Evolutionary conservation across 2,888 invertebrate genomes (phyloP), one percentile per base, ranked within the genome.

Genomic region (Geophilus truncorum): DNA sequence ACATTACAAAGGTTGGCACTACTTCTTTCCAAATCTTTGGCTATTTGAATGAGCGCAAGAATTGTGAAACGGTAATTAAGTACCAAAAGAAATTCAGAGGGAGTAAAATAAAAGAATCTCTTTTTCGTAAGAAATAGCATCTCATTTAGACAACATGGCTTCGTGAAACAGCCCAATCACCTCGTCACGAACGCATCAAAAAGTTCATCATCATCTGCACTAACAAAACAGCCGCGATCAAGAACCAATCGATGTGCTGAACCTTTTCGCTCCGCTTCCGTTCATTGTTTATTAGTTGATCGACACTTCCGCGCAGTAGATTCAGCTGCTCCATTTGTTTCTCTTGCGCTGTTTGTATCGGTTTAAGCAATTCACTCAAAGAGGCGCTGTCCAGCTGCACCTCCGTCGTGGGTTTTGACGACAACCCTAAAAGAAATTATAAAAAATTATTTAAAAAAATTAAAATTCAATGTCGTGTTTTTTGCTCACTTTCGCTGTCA

Each of bases 401-500:
- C 18, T 57, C 57, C 9, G 57, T 57, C 23, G 57, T 18, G 23
- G 57, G 57, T 23, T 57, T 57, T 21, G 57, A 57, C 3, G 57
- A 57, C 23, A 57, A 57, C 9, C 57, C 57, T 57, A 51, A 12
- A 9, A 15, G 18, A 10, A 51, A 51, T 9, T n/a, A 10, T 51
- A 57, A 18, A 18, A 57, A 21, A 3, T 10, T 10, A 40, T 12
- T 40, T 12, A 40, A 12, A 12, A 40, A 40, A 34, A 34, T 1
- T 10, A 40, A 40, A 40, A 40, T 40, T 10, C 1, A 12, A 5
- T 12, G 15, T 40, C 9, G 1, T 34, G 9, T 34, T 34, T 5
- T 9, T 34, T 5, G 9, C 51, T 51, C 9, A 77, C 75, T 23
- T 77, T 81, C 81, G 23, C 81, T 81, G 23, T 81, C 81, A 12